Conservation (phyloP, 2,113 vertebrate species). For the Thalassarche chlororhynchos region DNA sequence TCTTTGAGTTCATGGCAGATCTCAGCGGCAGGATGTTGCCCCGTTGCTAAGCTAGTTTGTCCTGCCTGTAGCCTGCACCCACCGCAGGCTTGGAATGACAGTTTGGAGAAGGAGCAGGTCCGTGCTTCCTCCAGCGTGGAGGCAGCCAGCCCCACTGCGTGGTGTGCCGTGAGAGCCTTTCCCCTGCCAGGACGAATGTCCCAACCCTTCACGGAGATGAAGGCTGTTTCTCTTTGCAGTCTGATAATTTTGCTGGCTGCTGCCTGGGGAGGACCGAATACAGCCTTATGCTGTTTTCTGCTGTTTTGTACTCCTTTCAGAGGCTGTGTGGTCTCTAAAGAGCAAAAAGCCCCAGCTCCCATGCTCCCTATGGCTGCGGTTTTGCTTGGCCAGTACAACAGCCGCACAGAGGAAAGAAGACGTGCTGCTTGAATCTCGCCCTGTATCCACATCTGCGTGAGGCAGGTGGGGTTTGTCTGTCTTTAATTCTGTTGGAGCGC, state of each 20-base stretch:
- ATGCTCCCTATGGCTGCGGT: neutral
- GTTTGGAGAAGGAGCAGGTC: neutral
- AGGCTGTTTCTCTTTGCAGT: neutral
- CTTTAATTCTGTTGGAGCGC: neutral
- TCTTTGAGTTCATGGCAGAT: neutral
- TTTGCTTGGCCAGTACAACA: neutral
- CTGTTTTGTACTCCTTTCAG: neutral
- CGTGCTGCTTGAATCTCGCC: neutral
- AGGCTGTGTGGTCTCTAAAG: neutral
- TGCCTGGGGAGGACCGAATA: neutral
- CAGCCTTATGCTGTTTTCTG: neutral
- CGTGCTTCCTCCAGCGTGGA: neutral
- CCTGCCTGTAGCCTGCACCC: neutral
- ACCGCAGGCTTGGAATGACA: rapidly evolving
- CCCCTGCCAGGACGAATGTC: neutral
- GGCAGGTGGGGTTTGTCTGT: neutral
- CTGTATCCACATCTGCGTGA: rapidly evolving
- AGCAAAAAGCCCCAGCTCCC: neutral
- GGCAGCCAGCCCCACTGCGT: neutral
- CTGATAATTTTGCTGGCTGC: neutral
- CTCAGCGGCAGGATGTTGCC: neutral
- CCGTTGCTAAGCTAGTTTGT: neutral
- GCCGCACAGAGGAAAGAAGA: neutral
- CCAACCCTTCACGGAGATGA: neutral
- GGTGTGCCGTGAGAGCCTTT: neutral